A percentile compares a stretch with the other conserved stretches of the same genome.
These are phyloP conservation scores for Brachyptera putata DNA, from an alignment of 2,888 invertebrate species.

Conservation along the genomic window DNA sequence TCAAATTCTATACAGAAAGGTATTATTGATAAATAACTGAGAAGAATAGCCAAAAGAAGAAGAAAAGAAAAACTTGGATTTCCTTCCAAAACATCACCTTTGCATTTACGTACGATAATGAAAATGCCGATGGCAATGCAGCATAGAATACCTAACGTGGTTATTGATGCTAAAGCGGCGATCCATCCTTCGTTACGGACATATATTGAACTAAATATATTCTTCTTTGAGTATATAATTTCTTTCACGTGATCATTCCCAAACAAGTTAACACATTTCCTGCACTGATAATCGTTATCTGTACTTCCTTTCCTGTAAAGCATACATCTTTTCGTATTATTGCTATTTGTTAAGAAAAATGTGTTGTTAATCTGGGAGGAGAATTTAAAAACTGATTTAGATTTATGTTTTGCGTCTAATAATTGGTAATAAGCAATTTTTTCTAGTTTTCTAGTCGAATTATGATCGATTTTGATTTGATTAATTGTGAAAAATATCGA, in stretches of 20 bases:
- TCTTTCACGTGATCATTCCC: no score
- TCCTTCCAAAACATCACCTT: conserved; percentile 62
- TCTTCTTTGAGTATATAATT: no score
- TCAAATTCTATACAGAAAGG: conserved; percentile 43
- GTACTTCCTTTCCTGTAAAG: no score
- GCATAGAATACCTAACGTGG: conserved; percentile 60
- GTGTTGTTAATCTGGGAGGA: no score
- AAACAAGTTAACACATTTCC: background rate
- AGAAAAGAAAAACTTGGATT: conserved; percentile 53
- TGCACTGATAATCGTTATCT: background rate
- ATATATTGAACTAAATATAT: background rate
- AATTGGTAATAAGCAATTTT: no score
- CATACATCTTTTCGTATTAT: no score
- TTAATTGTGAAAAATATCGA: no score
- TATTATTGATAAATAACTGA: conserved; percentile 45
- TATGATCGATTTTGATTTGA: no score
- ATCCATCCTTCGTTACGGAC: conserved; percentile 50
- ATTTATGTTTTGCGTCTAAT: no score
- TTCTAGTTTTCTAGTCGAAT: no score
- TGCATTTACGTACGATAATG: conserved; percentile 58
- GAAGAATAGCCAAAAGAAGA: conserved; percentile 45
- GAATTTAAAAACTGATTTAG: no score
- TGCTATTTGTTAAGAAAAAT: background rate
- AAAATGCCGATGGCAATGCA: conserved; percentile 62
- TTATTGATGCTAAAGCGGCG: conserved; percentile 59